Conservation (phyloP, 2,113 vertebrate genomes). For the Ibidorhyncha struthersii region DNA sequence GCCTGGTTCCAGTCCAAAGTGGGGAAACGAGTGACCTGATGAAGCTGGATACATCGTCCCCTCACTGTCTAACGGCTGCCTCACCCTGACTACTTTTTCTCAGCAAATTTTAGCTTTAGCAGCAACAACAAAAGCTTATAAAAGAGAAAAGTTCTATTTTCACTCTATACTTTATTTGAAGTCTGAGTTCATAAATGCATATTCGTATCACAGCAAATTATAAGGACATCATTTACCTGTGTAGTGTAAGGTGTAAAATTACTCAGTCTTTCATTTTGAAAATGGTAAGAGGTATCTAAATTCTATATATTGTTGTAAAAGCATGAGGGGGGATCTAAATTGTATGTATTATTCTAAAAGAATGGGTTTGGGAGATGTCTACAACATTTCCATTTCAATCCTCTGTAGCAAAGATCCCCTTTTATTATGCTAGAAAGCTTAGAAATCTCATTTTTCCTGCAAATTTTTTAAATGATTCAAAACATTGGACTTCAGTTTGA, state of each 20-base stretch:
- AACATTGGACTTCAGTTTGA: background rate
- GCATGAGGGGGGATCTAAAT: background rate
- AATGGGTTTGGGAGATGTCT: background rate
- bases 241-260: background rate
- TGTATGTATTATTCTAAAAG: background rate
- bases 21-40: background rate
- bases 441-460: background rate
- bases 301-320: background rate
- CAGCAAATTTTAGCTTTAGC: background rate
- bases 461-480: background rate
- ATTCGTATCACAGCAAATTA: background rate
- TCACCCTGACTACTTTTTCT: background rate
- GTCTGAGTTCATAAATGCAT: background rate
- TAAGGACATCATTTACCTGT: background rate
- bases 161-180: background rate
- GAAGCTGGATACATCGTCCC: too few relatives aligned
- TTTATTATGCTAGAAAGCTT: background rate
- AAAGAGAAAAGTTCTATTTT: background rate
- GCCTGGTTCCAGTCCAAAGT: background rate
- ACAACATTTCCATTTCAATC: background rate
- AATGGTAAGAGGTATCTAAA: constrained; percentile 14
- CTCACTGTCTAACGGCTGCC: background rate
- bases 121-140: background rate
- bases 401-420: background rate
- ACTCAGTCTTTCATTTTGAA: constrained; percentile 17